phyloP scores from a whole-genome alignment of 92 coral and sea anemone genomes.

The Isaurus tuberculatus region DNA sequence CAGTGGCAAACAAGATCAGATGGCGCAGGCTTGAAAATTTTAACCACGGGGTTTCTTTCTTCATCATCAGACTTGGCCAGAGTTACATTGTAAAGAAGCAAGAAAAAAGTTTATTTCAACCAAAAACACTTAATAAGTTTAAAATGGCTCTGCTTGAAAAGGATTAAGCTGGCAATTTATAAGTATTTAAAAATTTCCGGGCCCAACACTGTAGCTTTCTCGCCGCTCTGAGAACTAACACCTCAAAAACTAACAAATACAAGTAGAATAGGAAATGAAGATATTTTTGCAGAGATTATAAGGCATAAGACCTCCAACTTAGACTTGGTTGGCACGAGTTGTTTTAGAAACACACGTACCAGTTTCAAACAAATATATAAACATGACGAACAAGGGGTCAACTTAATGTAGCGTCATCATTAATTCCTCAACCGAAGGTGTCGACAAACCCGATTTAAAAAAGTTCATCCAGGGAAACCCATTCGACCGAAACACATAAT shows the following conservation, averaged over 20 bases:
- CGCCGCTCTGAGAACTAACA: background rate
- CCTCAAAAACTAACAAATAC: background rate
- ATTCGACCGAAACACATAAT: slow-evolving; percentile 45
- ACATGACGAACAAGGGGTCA: slow-evolving; percentile 27
- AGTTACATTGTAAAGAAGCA: background rate
- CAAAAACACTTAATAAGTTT: slow-evolving; percentile 6
- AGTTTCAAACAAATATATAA: slow-evolving; percentile 18
- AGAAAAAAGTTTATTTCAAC: background rate
- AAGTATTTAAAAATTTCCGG: slow-evolving; percentile 23
- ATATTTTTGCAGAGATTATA: background rate
- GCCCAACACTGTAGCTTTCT: background rate
- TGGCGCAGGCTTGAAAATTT: slow-evolving; percentile 1
- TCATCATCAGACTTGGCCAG: background rate
- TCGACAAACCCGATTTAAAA: slow-evolving; percentile 39
- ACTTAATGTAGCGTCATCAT: slow-evolving; percentile 32
- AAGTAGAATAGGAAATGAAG: slow-evolving; percentile 15
- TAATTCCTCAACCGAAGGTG: slow-evolving; percentile 29
- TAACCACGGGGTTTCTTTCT: background rate
- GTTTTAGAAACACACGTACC: slow-evolving; percentile 31
- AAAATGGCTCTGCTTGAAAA: slow-evolving; percentile 34
- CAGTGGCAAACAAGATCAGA: background rate
- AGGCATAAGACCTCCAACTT: background rate
- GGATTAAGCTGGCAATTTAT: slow-evolving; percentile 35
- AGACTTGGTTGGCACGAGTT: slow-evolving; percentile 35
- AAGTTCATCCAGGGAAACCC: slow-evolving; percentile 36